Conservation (phyloP, 2,797 vertebrate species). For the Botia kubotai region DNA sequence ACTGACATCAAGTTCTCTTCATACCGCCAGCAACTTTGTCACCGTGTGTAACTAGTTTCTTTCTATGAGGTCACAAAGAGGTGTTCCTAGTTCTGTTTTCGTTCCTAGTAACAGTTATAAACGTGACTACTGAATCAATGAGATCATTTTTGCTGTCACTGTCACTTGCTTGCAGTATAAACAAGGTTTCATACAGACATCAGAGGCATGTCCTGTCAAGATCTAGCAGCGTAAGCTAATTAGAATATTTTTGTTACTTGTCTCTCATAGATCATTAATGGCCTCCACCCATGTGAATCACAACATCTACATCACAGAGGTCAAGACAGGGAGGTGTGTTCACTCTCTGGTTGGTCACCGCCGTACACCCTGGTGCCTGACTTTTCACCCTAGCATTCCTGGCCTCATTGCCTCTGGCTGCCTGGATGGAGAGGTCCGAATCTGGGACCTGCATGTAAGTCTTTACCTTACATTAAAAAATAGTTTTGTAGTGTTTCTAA, state of each 20-base stretch:
- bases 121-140: too few relatives aligned
- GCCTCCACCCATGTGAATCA: constrained; percentile 98
- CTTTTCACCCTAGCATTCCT: constrained; percentile 95
- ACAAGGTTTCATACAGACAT: neutral
- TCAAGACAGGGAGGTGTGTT: constrained; percentile 97
- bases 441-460: constrained; percentile 98
- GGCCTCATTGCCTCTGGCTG: constrained; percentile 97
- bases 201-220: neutral
- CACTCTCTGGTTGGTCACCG: constrained; percentile 96
- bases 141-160: too few relatives aligned
- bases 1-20: neutral
- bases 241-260: neutral
- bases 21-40: too few relatives aligned
- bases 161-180: too few relatives aligned
- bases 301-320: constrained; percentile 98
- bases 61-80: too few relatives aligned
- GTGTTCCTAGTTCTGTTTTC: too few relatives aligned
- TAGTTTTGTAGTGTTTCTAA: neutral
- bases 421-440: constrained; percentile 96
- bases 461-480: neutral
- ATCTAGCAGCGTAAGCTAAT: neutral
- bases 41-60: too few relatives aligned
- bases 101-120: too few relatives aligned
- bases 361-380: constrained; percentile 96
- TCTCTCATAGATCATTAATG: constrained; percentile 84